Evolutionary conservation across 2,888 invertebrate species (phyloP).

Genomic region (Drosophila birchii): DNA sequence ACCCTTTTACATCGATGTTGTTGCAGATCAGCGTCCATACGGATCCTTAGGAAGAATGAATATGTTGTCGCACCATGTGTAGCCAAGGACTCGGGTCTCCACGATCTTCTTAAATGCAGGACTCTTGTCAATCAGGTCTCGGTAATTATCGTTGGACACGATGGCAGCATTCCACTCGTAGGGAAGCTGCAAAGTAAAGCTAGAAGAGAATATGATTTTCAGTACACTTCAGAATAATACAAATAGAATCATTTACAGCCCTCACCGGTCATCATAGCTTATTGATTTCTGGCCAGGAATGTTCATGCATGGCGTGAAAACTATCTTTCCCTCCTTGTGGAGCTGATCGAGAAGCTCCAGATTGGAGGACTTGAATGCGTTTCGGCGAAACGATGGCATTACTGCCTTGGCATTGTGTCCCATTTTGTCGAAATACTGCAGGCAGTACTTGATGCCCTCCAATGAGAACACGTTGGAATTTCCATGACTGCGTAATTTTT

Average conservation of each 20-base stretch:
- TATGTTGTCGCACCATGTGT: too few relatives aligned
- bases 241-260: background rate
- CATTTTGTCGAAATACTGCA: conserved; percentile 90
- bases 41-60: too few relatives aligned
- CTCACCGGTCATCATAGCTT: conserved; percentile 90
- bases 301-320: conserved; percentile 91
- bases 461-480: conserved; percentile 89
- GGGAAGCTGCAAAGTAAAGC: too few relatives aligned
- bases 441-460: conserved; percentile 90
- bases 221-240: too few relatives aligned
- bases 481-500: conserved; percentile 86
- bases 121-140: too few relatives aligned
- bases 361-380: conserved; percentile 86
- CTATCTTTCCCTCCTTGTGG: conserved; percentile 87
- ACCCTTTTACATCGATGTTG: too few relatives aligned
- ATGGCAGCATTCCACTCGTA: too few relatives aligned
- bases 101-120: too few relatives aligned
- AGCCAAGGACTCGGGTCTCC: too few relatives aligned
- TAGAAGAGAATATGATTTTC: too few relatives aligned
- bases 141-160: too few relatives aligned
- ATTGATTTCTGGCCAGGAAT: conserved; percentile 87
- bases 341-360: conserved; percentile 87
- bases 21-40: too few relatives aligned
- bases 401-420: conserved; percentile 92
- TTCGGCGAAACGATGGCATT: conserved; percentile 89